Evolutionary conservation across 1,140 invertebrate species (phyloP), one percentile per base, ranked within the genome.

Genomic region (Habropoda laboriosa): DNA sequence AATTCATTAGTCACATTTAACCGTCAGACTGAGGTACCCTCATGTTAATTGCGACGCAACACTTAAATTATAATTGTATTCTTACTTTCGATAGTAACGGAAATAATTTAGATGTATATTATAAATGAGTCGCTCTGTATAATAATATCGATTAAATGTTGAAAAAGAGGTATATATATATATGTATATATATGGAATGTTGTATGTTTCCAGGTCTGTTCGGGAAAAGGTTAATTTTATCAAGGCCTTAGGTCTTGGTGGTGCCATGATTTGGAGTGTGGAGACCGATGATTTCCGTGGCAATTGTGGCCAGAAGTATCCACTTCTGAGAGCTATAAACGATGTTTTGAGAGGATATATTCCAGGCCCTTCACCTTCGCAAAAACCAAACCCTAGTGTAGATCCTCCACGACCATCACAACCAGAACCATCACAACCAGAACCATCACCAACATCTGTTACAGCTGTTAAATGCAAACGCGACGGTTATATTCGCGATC

Each of bases 241-340:
- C 2, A 91, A 94, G 45, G 73, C 87, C 0, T 84, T 91, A 5
- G 93, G 92, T 58, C 90, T 97, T 2, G 95, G 93, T 61, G 96
- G 96, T 30, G 93, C 93, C 6, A 96, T 96, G 95, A 79, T 96
- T 0, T 97, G 96, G 96, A 95, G 95, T 81, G 93, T 97, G 10
- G 96, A 97, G 79, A 95, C 95, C 60, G 96, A 97, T 85, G 96
- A 97, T 87, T 96, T 96, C 84, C 90, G 80, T 12, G 95, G 94
- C 1, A 78, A 89, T 0, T 96, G 95, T 81, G 93, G 94, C n/a
- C 94, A 93, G 6, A 91, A 93, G 63, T 96, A 93, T 89, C 94
- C 95, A 6, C 88, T 96, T 7, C 82, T 96, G 27, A 94, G 90
- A 47, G 89, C 94, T 4, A 93, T 96, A 30, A 95, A 95, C 77